Base-by-base conservation (phyloP, 1,140 invertebrate species). In the Stratiolaelaps scimitus region DNA sequence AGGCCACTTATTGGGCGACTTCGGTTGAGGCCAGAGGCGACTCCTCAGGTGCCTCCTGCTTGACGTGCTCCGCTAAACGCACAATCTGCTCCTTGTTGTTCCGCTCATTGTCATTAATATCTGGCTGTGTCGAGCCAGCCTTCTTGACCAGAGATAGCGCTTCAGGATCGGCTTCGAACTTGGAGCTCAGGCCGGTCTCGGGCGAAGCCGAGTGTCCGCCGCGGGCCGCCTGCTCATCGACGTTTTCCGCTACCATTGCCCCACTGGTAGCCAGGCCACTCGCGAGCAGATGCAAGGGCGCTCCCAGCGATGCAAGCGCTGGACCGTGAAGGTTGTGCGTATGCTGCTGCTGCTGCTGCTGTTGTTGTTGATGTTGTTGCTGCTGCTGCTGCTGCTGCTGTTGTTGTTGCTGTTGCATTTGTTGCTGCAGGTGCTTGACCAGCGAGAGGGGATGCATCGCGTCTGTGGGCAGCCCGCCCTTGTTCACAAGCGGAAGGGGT, bases 61-160 rank as follows among this genome's bases (percentile, higher is more conserved):
- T 60, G 53, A 60, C 53, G 10, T 40, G 34, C 34, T 60, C 53
- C 34, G 53, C 23, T 34, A 60, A 15, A 29, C 26, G 20, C 26
- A 60, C 26, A 60, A 60, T 60, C 53, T 60, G 53, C 26, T 60
- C 53, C 10, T 60, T 60, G 13, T 60, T 26, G 26, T 34, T 60
- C 53, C 34, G 26, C 26, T 60, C 34, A 23, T 60, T 60, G 53
- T 60, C 53, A 34, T 60, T 60, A 23, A 60, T 60, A 34, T 60
- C 53, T 26, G 26, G 53, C 47, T 48, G 47, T 26, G 15, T 60
- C n/a, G 53, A 60, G 53, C 53, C 53, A 60, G 53, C 53, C 34
- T 60, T 60, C 53, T 60, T 60, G 53, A 60, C 53, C 53, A 60
- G 53, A 60, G 53, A 60, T 26, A 60, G 53, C 53, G 53, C 53